Conservation (phyloP, 2,113 vertebrate species). For the Machaerirhynchus nigripectus region DNA sequence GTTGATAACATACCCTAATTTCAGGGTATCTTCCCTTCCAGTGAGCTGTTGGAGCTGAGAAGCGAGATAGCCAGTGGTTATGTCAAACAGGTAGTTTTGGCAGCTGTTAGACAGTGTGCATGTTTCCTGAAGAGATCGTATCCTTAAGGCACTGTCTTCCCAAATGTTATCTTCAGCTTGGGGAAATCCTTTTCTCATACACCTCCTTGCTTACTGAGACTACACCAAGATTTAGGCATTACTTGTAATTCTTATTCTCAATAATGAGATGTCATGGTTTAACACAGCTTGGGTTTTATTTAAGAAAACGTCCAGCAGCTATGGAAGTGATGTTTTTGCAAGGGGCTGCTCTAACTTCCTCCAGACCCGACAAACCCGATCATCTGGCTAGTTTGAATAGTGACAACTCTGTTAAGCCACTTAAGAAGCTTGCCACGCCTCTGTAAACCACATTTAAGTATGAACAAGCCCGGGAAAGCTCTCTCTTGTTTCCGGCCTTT, state of each 20-base stretch:
- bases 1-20: not conserved
- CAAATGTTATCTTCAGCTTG: not conserved
- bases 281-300: no score
- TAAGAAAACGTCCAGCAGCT: no score
- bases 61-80: not conserved
- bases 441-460: no score
- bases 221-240: not conserved
- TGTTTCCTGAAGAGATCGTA: not conserved
- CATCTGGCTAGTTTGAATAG: no score
- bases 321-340: no score
- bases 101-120: not conserved
- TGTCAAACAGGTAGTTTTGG: not conserved
- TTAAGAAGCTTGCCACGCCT: no score
- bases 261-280: not conserved
- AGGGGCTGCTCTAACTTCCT: no score
- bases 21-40: not conserved
- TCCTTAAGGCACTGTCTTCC: not conserved
- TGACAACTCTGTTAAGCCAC: no score
- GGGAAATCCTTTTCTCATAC: not conserved
- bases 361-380: no score
- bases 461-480: no score
- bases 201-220: not conserved
- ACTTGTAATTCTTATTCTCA: not conserved
- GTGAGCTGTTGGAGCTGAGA: not conserved
- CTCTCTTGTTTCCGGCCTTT: no score